A percentile compares a stretch with the other conserved stretches of the same genome.
Evolutionary conservation across 2,888 invertebrate genomes (phyloP).

Genomic region (Sarcophaga subvicina): DNA sequence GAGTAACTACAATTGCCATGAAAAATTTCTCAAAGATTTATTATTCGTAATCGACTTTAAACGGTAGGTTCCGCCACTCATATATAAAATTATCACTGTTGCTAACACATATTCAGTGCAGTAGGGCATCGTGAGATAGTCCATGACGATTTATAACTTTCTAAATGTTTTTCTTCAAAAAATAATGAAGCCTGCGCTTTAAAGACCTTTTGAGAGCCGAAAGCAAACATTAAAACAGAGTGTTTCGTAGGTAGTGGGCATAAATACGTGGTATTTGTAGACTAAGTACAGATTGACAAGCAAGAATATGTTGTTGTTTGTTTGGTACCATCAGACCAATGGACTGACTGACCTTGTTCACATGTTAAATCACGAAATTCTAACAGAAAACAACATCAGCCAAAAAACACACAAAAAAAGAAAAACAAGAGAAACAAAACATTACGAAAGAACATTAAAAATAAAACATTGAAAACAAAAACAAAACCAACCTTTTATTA

Average conservation of each 20-base stretch:
- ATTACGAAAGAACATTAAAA: conserved; percentile 33
- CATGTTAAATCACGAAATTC: conserved; percentile 63
- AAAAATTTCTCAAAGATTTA: too few relatives aligned
- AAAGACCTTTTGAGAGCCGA: conserved; percentile 23
- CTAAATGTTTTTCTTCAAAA: neutral
- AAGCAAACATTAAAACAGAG: neutral
- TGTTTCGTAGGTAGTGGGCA: neutral
- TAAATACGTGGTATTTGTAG: neutral
- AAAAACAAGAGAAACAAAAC: neutral
- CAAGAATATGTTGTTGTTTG: neutral
- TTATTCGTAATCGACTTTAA: too few relatives aligned
- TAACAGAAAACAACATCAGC: conserved; percentile 47
- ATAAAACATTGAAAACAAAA: neutral
- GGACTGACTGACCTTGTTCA: conserved; percentile 62
- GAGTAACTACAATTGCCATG: too few relatives aligned
- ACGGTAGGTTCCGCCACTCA: too few relatives aligned
- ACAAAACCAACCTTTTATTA: neutral
- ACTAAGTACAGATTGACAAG: conserved; percentile 1
- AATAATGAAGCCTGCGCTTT: conserved; percentile 60
- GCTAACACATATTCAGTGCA: conserved; percentile 11
- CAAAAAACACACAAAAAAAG: neutral
- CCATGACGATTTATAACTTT: too few relatives aligned
- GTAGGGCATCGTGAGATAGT: too few relatives aligned
- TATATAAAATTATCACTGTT: neutral
- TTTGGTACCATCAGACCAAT: conserved; percentile 23